phyloP scores from a whole-genome alignment of 92 coral and sea anemone genomes.

The Pocillopora meandrina region DNA sequence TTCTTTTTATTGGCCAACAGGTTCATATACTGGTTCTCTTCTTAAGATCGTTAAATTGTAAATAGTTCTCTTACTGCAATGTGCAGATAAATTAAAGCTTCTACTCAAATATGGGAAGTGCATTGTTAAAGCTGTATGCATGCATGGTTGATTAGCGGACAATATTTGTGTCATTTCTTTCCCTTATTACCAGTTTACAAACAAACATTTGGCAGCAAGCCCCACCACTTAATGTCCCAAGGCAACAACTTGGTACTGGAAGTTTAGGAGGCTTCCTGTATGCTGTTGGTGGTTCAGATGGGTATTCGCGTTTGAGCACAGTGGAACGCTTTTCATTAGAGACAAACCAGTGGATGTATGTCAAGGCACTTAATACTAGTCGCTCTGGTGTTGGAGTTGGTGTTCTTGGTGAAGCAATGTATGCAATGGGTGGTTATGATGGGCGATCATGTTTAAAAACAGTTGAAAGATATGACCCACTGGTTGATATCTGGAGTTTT shows the following conservation, averaged over 20 bases:
- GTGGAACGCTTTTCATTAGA: constrained; percentile 89
- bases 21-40: too few species aligned
- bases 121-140: neutral
- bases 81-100: too few species aligned
- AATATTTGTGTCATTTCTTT: neutral
- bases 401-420: constrained; percentile 90
- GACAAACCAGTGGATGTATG: constrained; percentile 86
- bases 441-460: constrained; percentile 97
- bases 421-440: constrained; percentile 99
- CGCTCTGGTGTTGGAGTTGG: constrained; percentile 99
- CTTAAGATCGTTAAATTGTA: too few species aligned
- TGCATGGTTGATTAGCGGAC: neutral
- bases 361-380: constrained; percentile 93
- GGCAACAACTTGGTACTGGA: constrained; percentile 97
- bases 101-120: neutral
- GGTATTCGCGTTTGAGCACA: constrained; percentile 89
- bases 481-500: constrained; percentile 96
- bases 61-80: too few species aligned
- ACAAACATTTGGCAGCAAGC: constrained; percentile 90
- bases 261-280: constrained; percentile 82
- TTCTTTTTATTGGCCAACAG: too few species aligned
- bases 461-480: constrained; percentile 97
- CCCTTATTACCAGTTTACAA: constrained; percentile 68
- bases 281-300: constrained; percentile 99
- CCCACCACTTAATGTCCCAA: constrained; percentile 88